Evolutionary conservation across 1,140 invertebrate species (phyloP).

Genomic region (Aphis gossypii): DNA sequence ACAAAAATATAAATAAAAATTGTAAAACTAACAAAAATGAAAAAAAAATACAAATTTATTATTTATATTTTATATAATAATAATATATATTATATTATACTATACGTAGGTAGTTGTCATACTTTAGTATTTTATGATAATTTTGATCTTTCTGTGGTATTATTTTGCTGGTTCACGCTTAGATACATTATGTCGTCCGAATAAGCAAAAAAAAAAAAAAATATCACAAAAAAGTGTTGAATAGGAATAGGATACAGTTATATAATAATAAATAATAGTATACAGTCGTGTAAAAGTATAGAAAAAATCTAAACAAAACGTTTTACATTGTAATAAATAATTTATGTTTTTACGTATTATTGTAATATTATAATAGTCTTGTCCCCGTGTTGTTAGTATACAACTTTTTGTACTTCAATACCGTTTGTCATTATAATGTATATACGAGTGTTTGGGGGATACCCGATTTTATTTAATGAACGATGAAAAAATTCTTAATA

Average conservation of each 20-base stretch:
- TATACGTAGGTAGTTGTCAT: too few relatives aligned
- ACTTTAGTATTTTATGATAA: not conserved
- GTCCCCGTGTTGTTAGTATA: not conserved
- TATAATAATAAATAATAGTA: slow-evolving; percentile 6
- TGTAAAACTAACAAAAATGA: not conserved
- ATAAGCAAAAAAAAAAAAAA: not conserved
- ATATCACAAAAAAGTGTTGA: not conserved
- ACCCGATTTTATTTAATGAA: not conserved
- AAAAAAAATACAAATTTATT: not conserved
- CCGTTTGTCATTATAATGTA: not conserved
- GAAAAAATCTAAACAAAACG: not conserved
- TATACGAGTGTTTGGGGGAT: not conserved
- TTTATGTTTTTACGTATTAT: not conserved
- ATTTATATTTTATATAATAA: not conserved
- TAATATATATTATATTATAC: not conserved
- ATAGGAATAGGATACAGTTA: not conserved
- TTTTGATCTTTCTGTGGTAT: not conserved
- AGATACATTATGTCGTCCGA: not conserved
- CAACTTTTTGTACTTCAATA: not conserved
- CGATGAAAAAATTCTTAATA: not conserved
- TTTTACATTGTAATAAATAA: not conserved
- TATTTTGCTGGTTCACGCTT: not conserved
- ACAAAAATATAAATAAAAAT: not conserved
- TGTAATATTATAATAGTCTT: not conserved
- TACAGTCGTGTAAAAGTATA: not conserved